These are phyloP conservation scores for Capromys pilorides DNA, from an alignment of 2,797 vertebrate species.

Conservation along the genomic window DNA sequence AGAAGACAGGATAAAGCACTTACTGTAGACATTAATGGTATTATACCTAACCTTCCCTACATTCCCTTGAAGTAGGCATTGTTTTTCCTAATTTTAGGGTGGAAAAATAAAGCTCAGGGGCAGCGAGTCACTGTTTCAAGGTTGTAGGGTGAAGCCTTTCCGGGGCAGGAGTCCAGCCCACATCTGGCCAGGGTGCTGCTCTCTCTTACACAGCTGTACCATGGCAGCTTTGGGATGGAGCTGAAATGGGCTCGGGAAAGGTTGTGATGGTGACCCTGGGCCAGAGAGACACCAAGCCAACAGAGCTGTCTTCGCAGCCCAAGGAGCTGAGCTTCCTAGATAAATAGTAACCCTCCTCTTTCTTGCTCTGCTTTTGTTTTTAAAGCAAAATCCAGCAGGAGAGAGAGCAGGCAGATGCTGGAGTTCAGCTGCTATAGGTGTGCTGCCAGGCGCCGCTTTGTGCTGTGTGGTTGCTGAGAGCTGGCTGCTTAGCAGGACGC, in stretches of 20 bases:
- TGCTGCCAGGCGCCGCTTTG: neutral
- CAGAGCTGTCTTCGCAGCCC: neutral
- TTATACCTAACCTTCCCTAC: neutral
- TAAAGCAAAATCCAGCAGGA: neutral
- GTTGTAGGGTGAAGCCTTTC: neutral
- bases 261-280: neutral
- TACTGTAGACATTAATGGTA: neutral
- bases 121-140: neutral
- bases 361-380: neutral
- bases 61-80: neutral
- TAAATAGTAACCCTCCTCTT: neutral
- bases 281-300: neutral
- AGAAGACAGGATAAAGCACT: neutral
- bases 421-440: neutral
- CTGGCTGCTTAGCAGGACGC: neutral
- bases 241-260: neutral
- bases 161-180: neutral
- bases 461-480: neutral
- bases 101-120: constrained; percentile 14
- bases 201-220: neutral
- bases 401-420: neutral
- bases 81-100: neutral
- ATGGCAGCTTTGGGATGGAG: neutral
- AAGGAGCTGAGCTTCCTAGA: constrained; percentile 1
- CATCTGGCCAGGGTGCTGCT: neutral